Base-by-base conservation (phyloP, 1,140 invertebrate species). In the Bombus affinis region DNA sequence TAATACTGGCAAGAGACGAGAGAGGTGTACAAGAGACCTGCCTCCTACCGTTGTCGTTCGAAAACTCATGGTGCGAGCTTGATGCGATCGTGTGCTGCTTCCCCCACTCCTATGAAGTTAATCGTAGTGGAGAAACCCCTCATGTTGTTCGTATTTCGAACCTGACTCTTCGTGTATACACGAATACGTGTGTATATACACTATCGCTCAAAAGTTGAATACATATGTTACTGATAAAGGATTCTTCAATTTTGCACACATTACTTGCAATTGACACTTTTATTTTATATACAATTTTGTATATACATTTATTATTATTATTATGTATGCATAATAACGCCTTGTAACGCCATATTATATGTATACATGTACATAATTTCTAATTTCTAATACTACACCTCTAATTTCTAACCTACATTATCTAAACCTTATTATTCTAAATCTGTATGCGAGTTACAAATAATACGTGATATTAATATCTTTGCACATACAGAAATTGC, bases 41-140 rank as follows among this genome's bases (percentile, higher is more conserved):
- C 77, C 89, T 90, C 89, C 83, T 86, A 70, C 80, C 86, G 89
- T 89, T 90, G 89, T 85, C 87, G 89, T 88, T 77, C 88, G 89
- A 91, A 91, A 91, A 91, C 91, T 91, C 91, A 87, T 91, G 89
- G 77, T 76, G 86, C 80, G 86, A 88, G 84, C 88, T 85, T 86
- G 84, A 88, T 85, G 86, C 83, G 84, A 90, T 83, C 85, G 87
- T 86, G 79, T 81, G 86, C 77, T 72, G 65, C 70, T 81, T 57
- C 70, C 79, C 75, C 78, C 53, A 74, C 83, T 80, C 39, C 57
- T 28, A 37, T 44, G 57, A 32, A 85, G 83, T 80, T 85, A 85
- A 85, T 85, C 83, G 83, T 85, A 68, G 83, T 72, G 77, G 70
- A 85, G 83, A 85, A 85, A 80, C 83, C 83, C 77, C 68, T 80